phyloP scores from a whole-genome alignment of 1,140 invertebrate species.

The Drosophila busckii region DNA sequence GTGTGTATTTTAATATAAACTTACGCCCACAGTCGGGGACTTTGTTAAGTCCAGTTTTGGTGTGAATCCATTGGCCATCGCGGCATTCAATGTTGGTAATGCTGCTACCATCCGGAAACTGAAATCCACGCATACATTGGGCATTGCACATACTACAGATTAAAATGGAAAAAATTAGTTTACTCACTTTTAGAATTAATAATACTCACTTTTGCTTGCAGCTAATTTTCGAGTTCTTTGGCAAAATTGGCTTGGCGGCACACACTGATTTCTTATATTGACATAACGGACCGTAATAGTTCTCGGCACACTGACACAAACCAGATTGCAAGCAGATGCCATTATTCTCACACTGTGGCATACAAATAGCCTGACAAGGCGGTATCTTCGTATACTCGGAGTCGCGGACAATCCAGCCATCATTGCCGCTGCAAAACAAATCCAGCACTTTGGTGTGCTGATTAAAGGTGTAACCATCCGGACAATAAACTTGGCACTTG shows the following conservation, averaged over 20 bases:
- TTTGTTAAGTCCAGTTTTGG: conserved; percentile 79
- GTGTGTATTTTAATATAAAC: conserved; percentile 33
- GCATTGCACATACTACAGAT: conserved; percentile 80
- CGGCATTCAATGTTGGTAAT: conserved; percentile 82
- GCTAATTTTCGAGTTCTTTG: conserved; percentile 82
- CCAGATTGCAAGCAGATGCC: conserved; percentile 87
- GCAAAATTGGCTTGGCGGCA: conserved; percentile 82
- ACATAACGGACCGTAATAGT: conserved; percentile 87
- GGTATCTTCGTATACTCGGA: conserved; percentile 80
- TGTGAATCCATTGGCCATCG: conserved; percentile 82
- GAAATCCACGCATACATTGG: conserved; percentile 81
- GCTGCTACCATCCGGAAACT: conserved; percentile 83
- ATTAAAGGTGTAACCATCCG: conserved; percentile 81
- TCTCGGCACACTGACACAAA: conserved; percentile 85
- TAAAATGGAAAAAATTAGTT: neutral
- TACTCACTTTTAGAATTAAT: neutral
- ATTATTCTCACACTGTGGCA: conserved; percentile 87
- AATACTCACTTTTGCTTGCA: conserved; percentile 84
- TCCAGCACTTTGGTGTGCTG: conserved; percentile 80
- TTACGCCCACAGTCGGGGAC: conserved; percentile 84
- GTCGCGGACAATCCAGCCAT: conserved; percentile 81
- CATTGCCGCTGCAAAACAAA: conserved; percentile 81
- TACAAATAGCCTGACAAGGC: conserved; percentile 85
- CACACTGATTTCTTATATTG: conserved; percentile 87
- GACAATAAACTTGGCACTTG: conserved; percentile 81